phyloP scores from a whole-genome alignment of 2,888 invertebrate species.

The Agrotis clavis region DNA sequence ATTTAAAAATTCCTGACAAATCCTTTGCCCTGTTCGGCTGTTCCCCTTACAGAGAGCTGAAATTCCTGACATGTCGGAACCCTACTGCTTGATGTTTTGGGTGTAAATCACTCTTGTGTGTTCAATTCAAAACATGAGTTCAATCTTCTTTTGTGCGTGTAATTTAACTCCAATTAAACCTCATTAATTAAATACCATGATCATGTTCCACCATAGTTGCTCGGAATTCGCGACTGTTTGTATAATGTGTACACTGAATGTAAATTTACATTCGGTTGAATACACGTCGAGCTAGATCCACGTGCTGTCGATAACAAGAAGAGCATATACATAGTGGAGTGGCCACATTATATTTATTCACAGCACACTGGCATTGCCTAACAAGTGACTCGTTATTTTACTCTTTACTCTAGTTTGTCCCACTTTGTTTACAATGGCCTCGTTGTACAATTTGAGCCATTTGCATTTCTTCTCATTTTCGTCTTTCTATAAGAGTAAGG shows the following conservation, averaged over 20 bases:
- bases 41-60: no score
- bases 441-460: constrained; percentile 69
- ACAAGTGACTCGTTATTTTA: constrained; percentile 82
- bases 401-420: constrained; percentile 77
- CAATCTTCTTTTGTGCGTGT: constrained; percentile 12
- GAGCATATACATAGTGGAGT: constrained; percentile 71
- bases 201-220: constrained; percentile 25
- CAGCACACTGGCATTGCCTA: constrained; percentile 80
- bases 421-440: constrained; percentile 77
- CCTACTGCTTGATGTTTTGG: background rate
- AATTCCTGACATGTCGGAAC: no score
- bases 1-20: no score
- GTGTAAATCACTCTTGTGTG: constrained; percentile 2
- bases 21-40: no score
- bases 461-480: constrained; percentile 59
- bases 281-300: constrained; percentile 65
- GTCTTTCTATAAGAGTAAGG: background rate
- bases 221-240: constrained; percentile 23
- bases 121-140: background rate
- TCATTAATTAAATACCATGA: constrained; percentile 28
- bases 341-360: constrained; percentile 79
- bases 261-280: constrained; percentile 53
- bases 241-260: constrained; percentile 20
- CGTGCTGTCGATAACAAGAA: constrained; percentile 78
- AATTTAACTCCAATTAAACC: constrained; percentile 21